Evolutionary conservation across 2,113 vertebrate species (phyloP), one percentile per base, ranked within the genome.

Genomic region (Ursus arctos): DNA sequence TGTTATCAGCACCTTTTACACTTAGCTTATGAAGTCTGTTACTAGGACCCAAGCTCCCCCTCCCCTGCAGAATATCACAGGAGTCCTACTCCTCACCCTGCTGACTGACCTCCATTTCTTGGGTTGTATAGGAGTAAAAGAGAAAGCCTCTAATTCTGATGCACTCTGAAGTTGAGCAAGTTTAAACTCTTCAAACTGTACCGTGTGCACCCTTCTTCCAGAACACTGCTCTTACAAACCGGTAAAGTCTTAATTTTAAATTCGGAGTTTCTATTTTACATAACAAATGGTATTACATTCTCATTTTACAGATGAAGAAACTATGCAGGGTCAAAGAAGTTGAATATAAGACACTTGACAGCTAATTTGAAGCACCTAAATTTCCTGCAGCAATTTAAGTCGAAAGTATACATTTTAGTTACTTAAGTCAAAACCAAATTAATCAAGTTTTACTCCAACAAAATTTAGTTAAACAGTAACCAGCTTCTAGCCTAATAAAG

Each of bases 401-500:
- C 77, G 43, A 85, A 94, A 92, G n/a, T 84, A 36, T 31, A 86
- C 28, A 79, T 69, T 69, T 95, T 87, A 69, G n/a, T 67, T 89
- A 90, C n/a, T 40, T 43, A 79, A 49, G 43, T 65, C 59, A 47
- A 95, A 59, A 28, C 33, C 53, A 65, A 82, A 71, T 76, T 72
- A 77, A 83, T 72, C 47, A 84, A 65, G 76, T 63, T 92, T 63
- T 43, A 85, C 6, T 36, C 55, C 84, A 81, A 97, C 69, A 67
- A 84, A 91, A 63, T 47, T 77, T 67, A 91, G 81, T 76, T 36
- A 92, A 84, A 91, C 88, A 63, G 71, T 63, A 77, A 90, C 76
- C n/a, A 96, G 13, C 72, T 89, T 93, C 96, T 77, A 77, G 51
- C 33, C 28, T 55, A 57, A 93, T 74, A 59, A 95, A 87, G 90